Evolutionary conservation across 2,113 vertebrate species (phyloP).

Genomic region (Thermophis baileyi): DNA sequence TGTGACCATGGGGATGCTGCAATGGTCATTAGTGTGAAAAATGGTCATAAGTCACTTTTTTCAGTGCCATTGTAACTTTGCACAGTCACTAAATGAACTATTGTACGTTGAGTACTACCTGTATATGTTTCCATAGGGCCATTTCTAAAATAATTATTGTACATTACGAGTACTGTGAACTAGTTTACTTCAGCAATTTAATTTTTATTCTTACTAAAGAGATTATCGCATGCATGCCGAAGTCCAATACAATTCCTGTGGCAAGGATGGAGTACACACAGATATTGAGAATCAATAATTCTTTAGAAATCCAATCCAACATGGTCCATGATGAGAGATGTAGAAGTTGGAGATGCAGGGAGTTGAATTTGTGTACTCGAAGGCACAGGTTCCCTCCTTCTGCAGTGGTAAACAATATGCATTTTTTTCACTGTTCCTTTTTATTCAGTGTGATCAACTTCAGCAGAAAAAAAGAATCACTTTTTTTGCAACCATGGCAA

Average conservation of each 20-base stretch:
- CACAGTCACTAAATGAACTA: background rate
- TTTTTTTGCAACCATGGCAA: background rate
- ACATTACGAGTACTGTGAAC: background rate
- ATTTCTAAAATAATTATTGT: background rate
- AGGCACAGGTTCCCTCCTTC: background rate
- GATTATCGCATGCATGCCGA: background rate
- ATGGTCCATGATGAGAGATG: background rate
- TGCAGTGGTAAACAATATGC: background rate
- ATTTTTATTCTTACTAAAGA: background rate
- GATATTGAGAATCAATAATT: background rate
- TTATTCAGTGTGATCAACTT: background rate
- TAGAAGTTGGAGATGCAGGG: background rate
- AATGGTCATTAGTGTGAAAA: background rate
- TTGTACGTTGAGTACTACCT: background rate
- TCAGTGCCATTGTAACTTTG: background rate
- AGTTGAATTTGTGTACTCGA: background rate
- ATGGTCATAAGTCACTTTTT: background rate
- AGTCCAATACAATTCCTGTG: background rate
- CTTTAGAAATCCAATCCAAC: background rate
- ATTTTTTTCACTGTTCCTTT: background rate
- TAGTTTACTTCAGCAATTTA: background rate
- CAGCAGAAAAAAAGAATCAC: background rate
- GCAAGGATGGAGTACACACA: background rate
- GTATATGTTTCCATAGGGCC: background rate
- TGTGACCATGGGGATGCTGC: background rate